Conservation (phyloP, 2,797 vertebrate genomes). For the Neosalanx taihuensis region DNA sequence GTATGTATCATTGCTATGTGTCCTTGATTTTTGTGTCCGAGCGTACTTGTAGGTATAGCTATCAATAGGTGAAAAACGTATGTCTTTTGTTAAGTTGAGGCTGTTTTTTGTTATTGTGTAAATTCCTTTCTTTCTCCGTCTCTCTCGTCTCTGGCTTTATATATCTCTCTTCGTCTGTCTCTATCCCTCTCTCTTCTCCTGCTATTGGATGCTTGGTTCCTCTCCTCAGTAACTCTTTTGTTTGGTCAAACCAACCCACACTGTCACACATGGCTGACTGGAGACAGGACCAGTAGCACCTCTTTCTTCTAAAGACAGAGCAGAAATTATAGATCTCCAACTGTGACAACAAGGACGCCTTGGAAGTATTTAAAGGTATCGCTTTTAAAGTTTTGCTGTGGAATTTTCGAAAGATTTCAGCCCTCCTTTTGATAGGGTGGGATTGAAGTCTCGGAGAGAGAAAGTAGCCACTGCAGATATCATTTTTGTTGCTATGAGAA, state of each 20-base stretch:
- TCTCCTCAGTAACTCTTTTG: constrained; percentile 73
- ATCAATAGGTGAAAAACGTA: background rate
- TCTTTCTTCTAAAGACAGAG: constrained; percentile 51
- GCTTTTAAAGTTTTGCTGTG: background rate
- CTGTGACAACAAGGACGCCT: background rate
- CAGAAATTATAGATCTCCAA: constrained; percentile 32
- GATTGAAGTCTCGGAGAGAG: background rate
- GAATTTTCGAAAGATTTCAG: background rate
- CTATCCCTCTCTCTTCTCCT: background rate
- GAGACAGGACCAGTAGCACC: constrained; percentile 70
- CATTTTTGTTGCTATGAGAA: background rate
- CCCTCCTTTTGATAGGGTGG: background rate
- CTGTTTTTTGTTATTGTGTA: background rate
- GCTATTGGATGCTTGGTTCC: constrained; percentile 56
- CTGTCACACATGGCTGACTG: constrained; percentile 63
- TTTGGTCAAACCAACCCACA: constrained; percentile 61
- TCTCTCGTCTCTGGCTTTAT: background rate
- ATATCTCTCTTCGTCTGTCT: background rate
- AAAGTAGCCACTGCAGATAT: background rate
- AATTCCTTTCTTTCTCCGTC: constrained; percentile 36
- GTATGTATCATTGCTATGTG: too few species aligned
- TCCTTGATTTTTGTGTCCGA: too few species aligned
- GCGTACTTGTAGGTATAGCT: too few species aligned
- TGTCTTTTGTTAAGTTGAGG: background rate
- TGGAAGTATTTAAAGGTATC: background rate